These are phyloP conservation scores for Antrozous pallidus DNA, from an alignment of 2,797 vertebrate species.

Conservation along the genomic window DNA sequence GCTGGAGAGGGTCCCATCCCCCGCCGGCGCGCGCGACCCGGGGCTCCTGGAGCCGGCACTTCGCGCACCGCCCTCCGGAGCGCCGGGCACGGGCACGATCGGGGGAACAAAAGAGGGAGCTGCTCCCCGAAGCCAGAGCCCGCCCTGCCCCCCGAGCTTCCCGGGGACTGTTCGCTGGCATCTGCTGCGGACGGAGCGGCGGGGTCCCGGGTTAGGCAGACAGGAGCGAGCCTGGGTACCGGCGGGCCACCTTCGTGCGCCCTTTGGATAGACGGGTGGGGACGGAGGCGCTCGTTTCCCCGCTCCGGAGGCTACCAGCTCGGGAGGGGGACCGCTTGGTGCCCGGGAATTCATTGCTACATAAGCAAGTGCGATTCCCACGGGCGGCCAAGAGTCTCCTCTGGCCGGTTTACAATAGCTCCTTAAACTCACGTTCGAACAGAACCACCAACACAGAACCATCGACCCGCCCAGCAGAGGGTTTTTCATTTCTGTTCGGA, in stretches of 20 bases:
- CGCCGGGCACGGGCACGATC: neutral
- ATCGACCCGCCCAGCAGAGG: neutral
- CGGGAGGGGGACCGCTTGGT: neutral
- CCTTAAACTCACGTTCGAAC: neutral
- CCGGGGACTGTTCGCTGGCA: neutral
- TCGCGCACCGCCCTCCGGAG: neutral
- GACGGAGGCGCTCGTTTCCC: neutral
- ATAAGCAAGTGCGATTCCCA: neutral
- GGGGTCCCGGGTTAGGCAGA: neutral
- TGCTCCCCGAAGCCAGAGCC: neutral
- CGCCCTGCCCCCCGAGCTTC: neutral
- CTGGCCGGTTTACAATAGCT: neutral
- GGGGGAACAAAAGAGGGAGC: constrained; percentile 30
- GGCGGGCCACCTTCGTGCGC: neutral
- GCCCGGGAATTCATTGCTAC: neutral
- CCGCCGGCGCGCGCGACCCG: neutral
- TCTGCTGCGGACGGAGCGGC: neutral
- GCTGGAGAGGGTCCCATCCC: neutral
- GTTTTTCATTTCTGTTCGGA: neutral
- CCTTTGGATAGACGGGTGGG: neutral
- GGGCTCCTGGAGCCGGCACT: neutral
- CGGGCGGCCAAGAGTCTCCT: neutral
- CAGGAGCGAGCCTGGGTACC: neutral
- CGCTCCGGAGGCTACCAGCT: neutral
- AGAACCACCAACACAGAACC: neutral